A percentile compares a stretch with the other conserved stretches of the same genome.
Evolutionary conservation across 2,113 vertebrate species (phyloP).

Genomic region (Xiphias gladius): DNA sequence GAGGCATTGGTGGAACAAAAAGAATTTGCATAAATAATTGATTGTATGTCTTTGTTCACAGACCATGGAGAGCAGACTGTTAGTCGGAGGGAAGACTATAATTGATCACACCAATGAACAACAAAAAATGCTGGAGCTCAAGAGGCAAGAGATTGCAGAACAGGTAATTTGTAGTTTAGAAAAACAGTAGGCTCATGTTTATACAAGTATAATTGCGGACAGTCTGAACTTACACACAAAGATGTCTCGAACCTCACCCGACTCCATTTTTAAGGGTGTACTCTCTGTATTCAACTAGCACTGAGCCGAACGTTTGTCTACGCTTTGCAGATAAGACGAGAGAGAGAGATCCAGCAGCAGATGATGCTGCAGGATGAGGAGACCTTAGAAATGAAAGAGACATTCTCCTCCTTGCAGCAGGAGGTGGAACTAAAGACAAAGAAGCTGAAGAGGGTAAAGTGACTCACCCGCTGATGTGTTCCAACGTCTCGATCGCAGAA

Average conservation of each 20-base stretch:
- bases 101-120: conserved; percentile 98
- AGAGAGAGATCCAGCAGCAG: conserved; percentile 95
- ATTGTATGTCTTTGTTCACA: conserved; percentile 67
- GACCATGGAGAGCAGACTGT: conserved; percentile 97
- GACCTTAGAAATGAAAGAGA: conserved; percentile 94
- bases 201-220: not conserved
- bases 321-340: conserved; percentile 88
- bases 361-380: conserved; percentile 94
- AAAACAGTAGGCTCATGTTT: not conserved
- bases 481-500: not conserved
- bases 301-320: not conserved
- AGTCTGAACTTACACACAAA: not conserved
- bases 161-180: conserved; percentile 83
- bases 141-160: conserved; percentile 94
- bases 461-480: conserved; percentile 35
- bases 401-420: conserved; percentile 94
- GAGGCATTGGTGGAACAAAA: conserved; percentile 45
- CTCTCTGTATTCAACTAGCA: not conserved
- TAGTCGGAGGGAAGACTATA: conserved; percentile 95
- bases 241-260: not conserved
- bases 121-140: conserved; percentile 94
- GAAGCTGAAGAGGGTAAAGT: conserved; percentile 93
- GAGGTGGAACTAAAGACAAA: conserved; percentile 98
- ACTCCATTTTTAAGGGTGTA: not conserved
- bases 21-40: conserved; percentile 60